Evolutionary conservation across 30 jellyfish, hydroid and myxozoan genomes (phyloP), one percentile per base, ranked within the genome.

Genomic region (Hydra vulgaris): DNA sequence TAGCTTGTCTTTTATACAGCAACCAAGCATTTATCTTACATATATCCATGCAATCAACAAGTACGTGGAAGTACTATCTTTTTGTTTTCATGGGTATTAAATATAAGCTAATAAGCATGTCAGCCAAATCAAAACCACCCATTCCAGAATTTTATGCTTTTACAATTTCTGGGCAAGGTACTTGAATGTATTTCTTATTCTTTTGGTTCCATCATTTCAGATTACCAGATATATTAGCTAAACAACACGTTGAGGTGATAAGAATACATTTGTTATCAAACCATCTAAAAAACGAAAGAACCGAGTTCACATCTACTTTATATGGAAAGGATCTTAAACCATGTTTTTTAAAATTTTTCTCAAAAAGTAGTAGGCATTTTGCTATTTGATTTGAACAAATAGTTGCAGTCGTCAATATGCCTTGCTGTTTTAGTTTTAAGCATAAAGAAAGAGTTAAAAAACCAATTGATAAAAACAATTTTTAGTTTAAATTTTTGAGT

Each of bases 41-140:
- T 53, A 86, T 71, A 53, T 80, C 95, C 18, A 86, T 82, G 17
- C 54, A 1, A 74, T 83, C 82, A 86, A 40, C 92, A 84, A 78
- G 80, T 77, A 25, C 79, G 52, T 78, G 76, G 69, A 67, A 1
- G 25, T 84, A 84, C 88, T 88, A 84, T 27, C 83, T 61, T 73
- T 66, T 84, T 27, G 94, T 77, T 61, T 84, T 84, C 81, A 27
- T 24, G 12, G 84, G 78, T 19, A 78, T 84, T 26, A 88, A 15
- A 70, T 77, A 84, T 18, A 84, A 75, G 26, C 84, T 7, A 20
- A 84, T 76, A 21, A 79, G 84, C 88, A 77, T 84, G 22, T 84
- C 94, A 7, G 89, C 89, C 54, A 84, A 71, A 54, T 84, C 94
- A 21, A 69, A 88, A 21, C 84, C 88, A 8, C 94, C 89, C 94